Base-by-base conservation (phyloP, 2,113 vertebrate species). In the Enhydra lutris region DNA sequence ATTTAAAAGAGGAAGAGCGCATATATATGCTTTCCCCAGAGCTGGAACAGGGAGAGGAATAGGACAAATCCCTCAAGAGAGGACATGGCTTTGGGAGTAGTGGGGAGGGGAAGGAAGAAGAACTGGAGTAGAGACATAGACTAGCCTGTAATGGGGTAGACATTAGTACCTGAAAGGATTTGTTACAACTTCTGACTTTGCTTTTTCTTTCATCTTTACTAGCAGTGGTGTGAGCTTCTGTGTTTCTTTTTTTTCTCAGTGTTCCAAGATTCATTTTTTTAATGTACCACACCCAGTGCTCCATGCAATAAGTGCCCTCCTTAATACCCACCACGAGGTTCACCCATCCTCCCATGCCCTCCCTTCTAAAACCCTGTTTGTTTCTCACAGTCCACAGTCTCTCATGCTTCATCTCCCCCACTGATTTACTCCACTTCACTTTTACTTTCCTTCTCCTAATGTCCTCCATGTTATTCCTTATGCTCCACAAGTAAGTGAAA, bases 131-230 rank as follows among this genome's bases (percentile, higher is more conserved):
- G 61, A 61, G 10, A 6, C 29, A 10, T 34, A 52, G 52, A 47
- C 45, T 55, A 36, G 36, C 20, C 78, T 67, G 23, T 34, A 59
- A 39, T 55, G 20, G 31, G 31, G 10, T 26, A 90, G 29, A 50
- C 42, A 0, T 69, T 15, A 76, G 42, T 88, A 42, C 50, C 65
- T 59, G 14, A n/a, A 90, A 81, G 55, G 55, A 34, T 88, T 96
- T 92, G 26, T 94, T 50, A 5, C 23, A 87, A 29, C 21, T 76
- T 88, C 9, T 18, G 1, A 78, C 88, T 91, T 92, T 88, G 73
- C 88, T 91, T 92, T 88, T 86, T 50, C 29, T 55, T 86, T 91
- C 12, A 29, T 55, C 96, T 88, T 94, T 95, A 80, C 61, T 57
- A 78, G 4, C 34, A 76, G 23, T 63, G 82, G 3, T 80, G 12